Base-by-base conservation (phyloP, 2,888 invertebrate genomes). In the Chalcis sispes region DNA sequence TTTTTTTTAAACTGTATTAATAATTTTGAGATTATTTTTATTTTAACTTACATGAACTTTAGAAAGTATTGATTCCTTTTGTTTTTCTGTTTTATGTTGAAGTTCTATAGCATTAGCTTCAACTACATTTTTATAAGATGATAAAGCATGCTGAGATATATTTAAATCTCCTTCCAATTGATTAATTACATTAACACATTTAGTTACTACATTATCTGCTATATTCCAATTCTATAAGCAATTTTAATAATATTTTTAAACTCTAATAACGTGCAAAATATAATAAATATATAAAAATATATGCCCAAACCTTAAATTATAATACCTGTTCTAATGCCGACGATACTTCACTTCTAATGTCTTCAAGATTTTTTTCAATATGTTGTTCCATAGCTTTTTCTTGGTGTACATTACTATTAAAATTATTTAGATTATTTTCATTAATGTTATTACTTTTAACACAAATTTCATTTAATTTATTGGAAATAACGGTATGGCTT, bases 131-230 rank as follows among this genome's bases (percentile, higher is more conserved):
- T 82, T 82, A 50, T 86, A 83, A 32, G 80, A 72, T 27, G 50
- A 52, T 25, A 85, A 77, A 18, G 77, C 75, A 56, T 82, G 72
- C 42, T 81, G 80, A 54, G 79, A 82, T 42, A 79, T 70, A 46
- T 78, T 82, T 29, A 86, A 29, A 56, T 80, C 80, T 18, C 70
- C 80, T 75, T 84, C 80, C 56, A 88, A 80, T 77, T 86, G 81
- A 13, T 80, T 72, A 10, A 81, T 79, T 40, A 88, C 52, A 42
- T 75, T 64, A 46, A 78, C 77, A 59, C 86, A 81, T 25, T 81
- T 62, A 23, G 67, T 50, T n/a, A 80, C 75, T 54, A 82, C 79
- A 25, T 66, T 67, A 4, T 81, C 80, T 15, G 80, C 82, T 36
- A 84, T 71, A 15, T 70, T 73, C 78, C 82, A 84, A 70, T 84